phyloP scores from a whole-genome alignment of 2,797 vertebrate genomes.

The Danio kyathit region DNA sequence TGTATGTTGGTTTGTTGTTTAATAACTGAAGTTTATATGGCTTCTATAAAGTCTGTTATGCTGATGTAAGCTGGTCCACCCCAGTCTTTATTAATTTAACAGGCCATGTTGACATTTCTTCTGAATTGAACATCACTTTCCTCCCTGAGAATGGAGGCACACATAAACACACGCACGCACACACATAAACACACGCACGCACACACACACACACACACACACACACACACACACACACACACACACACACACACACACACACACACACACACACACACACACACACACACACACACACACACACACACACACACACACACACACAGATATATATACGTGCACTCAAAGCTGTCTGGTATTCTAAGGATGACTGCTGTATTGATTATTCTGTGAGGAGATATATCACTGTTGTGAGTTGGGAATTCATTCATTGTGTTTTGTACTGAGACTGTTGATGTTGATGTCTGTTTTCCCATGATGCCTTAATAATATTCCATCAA shows the following conservation, averaged over 20 bases:
- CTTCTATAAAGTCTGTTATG: constrained; percentile 7
- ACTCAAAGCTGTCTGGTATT: constrained; percentile 21
- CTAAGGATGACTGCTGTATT: constrained; percentile 18
- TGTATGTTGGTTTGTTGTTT: neutral
- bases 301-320: too few relatives aligned
- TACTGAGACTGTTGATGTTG: constrained; percentile 15
- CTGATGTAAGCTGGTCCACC: constrained; percentile 15
- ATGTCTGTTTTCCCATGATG: constrained; percentile 17
- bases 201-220: too few relatives aligned
- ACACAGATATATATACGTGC: too few relatives aligned
- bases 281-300: too few relatives aligned
- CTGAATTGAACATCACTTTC: constrained; percentile 2
- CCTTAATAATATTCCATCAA: constrained; percentile 21
- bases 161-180: too few relatives aligned
- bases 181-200: too few relatives aligned
- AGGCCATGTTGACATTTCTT: constrained; percentile 27
- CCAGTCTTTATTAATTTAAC: constrained; percentile 36
- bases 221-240: too few relatives aligned
- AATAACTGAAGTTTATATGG: constrained; percentile 42
- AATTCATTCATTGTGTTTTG: constrained; percentile 23
- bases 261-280: too few relatives aligned
- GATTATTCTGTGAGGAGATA: constrained; percentile 3
- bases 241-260: too few relatives aligned
- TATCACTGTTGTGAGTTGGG: constrained; percentile 16
- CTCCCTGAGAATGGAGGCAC: neutral